Evolutionary conservation across 30 jellyfish, hydroid and myxozoan species (phyloP), one percentile per base, ranked within the genome.

Genomic region (Haliclystus octoradiatus): DNA sequence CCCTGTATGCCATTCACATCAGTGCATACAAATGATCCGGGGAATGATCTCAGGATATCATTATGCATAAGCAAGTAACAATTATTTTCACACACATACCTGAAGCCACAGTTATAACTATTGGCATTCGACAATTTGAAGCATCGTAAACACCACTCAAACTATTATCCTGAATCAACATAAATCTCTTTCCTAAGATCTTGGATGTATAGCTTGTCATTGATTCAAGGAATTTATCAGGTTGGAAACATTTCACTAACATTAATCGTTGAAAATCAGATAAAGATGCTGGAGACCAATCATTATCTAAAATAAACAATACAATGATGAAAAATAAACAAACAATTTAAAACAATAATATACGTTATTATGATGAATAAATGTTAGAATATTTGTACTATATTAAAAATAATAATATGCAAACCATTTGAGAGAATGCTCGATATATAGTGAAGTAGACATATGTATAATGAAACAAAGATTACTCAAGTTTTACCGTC

Each of bases 41-140:
- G n/a, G n/a, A n/a, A n/a, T n/a, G n/a, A n/a, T n/a, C n/a, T n/a
- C n/a, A n/a, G n/a, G n/a, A n/a, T n/a, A n/a, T n/a, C n/a, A n/a
- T n/a, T n/a, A n/a, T n/a, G n/a, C n/a, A n/a, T n/a, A n/a, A n/a
- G n/a, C n/a, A n/a, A n/a, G n/a, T n/a, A n/a, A n/a, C n/a, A n/a
- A n/a, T n/a, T n/a, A n/a, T n/a, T n/a, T n/a, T n/a, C n/a, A n/a
- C n/a, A n/a, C n/a, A n/a, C n/a, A n/a, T n/a, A n/a, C n/a, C n/a
- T n/a, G n/a, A n/a, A n/a, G n/a, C n/a, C n/a, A n/a, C n/a, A n/a
- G n/a, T n/a, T n/a, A n/a, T n/a, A n/a, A n/a, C n/a, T n/a, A 85
- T 72, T 0, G 96, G 96, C 12, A 93, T 85, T 28, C 96, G 62
- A 40, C 93, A 68, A n/a, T 47, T 60, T 2, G 93, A 77, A 7